These are phyloP conservation scores for Alectoris magna DNA, from an alignment of 2,797 vertebrate species.

Conservation along the genomic window DNA sequence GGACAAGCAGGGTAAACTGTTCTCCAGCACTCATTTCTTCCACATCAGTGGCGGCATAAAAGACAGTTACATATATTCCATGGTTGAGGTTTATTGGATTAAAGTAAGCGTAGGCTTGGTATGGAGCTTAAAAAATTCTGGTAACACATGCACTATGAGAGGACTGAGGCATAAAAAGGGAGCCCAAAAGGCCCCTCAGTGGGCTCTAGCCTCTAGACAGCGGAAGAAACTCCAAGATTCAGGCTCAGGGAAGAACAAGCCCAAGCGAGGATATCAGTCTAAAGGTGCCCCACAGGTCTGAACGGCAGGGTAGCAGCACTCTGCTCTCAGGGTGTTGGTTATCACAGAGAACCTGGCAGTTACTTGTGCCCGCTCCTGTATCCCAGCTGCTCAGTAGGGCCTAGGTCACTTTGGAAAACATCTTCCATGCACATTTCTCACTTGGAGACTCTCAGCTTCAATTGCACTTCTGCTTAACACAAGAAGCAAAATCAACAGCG, in stretches of 20 bases:
- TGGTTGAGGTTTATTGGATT: neutral
- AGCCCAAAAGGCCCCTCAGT: neutral
- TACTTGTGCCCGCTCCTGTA: neutral
- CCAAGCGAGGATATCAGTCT: neutral
- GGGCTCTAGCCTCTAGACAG: neutral
- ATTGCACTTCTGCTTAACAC: neutral
- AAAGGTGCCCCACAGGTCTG: neutral
- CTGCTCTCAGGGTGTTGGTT: neutral
- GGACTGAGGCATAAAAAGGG: neutral
- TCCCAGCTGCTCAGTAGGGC: neutral
- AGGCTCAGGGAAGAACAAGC: neutral
- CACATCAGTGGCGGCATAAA: fast-evolving
- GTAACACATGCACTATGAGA: neutral
- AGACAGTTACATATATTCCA: neutral
- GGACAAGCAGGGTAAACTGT: neutral
- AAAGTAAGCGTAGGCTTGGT: neutral
- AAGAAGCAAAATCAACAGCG: neutral
- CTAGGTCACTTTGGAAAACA: neutral
- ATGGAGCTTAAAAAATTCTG: neutral
- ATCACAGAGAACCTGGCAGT: neutral
- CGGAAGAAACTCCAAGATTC: neutral
- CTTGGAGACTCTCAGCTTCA: neutral
- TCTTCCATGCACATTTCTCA: neutral
- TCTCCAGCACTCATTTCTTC: neutral
- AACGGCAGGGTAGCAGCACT: neutral